These are phyloP conservation scores for Conistra vaccinii DNA, from an alignment of 2,888 invertebrate genomes.

Conservation along the genomic window DNA sequence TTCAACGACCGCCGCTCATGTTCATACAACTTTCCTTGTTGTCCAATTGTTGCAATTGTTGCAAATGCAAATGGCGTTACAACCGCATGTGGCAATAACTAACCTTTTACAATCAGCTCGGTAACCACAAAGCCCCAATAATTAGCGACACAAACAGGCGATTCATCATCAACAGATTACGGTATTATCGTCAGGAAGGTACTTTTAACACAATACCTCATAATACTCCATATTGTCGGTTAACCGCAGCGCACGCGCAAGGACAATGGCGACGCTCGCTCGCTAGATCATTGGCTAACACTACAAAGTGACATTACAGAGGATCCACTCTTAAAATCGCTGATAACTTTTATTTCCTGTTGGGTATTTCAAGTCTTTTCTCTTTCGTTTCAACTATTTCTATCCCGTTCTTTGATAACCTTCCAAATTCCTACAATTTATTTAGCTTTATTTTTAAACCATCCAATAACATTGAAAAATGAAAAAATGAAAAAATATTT, in stretches of 20 bases:
- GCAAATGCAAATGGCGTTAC: constrained; percentile 1
- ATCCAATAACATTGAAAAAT: no score
- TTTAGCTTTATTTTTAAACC: no score
- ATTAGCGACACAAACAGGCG: constrained; percentile 48
- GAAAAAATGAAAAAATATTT: no score
- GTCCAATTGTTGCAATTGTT: neutral
- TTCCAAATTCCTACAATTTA: no score
- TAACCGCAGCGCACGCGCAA: constrained; percentile 66
- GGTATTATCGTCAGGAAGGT: constrained; percentile 37
- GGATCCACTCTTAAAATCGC: neutral
- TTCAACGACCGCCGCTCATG: constrained; percentile 7
- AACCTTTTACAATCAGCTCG: constrained; percentile 18
- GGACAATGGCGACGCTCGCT: constrained; percentile 46
- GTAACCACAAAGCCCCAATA: constrained; percentile 38
- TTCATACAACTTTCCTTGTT: neutral
- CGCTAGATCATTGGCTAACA: constrained; percentile 49
- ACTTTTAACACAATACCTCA: constrained; percentile 56
- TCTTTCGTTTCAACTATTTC: no score
- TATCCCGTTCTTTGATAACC: no score
- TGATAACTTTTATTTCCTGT: neutral
- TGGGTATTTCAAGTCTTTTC: neutral
- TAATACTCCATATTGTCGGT: constrained; percentile 53
- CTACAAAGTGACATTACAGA: constrained; percentile 10
- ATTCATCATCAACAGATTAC: constrained; percentile 52
- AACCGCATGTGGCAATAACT: constrained; percentile 38